Conservation (phyloP, 2,113 vertebrate genomes). For the Probosciger aterrimus region DNA sequence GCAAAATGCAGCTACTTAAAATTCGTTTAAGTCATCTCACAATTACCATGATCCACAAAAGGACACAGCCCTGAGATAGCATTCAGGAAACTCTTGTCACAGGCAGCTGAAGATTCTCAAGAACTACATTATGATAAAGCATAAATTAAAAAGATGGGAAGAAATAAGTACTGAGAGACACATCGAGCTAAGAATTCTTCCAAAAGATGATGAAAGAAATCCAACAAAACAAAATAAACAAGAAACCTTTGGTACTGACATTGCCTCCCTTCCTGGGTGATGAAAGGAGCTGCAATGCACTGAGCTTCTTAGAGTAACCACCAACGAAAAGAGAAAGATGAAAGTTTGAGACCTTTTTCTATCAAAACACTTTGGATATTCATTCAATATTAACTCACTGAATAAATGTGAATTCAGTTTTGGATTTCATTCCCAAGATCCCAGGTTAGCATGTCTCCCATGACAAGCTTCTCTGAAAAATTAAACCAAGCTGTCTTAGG, state of each 20-base stretch:
- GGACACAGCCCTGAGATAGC: background rate
- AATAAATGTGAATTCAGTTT: background rate
- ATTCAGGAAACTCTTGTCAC: background rate
- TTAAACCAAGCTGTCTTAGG: background rate
- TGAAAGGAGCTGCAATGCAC: background rate
- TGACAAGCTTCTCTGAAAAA: background rate
- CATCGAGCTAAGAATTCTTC: background rate
- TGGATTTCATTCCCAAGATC: background rate
- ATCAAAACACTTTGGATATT: background rate
- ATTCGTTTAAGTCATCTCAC: background rate
- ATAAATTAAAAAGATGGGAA: background rate
- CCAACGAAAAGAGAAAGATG: background rate
- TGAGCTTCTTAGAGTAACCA: background rate
- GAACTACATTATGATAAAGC: background rate
- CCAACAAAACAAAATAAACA: background rate
- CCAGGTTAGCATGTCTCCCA: background rate
- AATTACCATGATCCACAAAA: background rate
- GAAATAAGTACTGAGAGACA: background rate
- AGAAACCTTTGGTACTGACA: background rate
- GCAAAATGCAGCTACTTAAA: background rate
- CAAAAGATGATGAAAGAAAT: background rate
- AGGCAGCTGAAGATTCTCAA: background rate
- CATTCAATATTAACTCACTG: background rate
- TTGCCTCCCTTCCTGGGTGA: background rate
- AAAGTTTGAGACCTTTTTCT: background rate